Evolutionary conservation across 2,113 vertebrate species (phyloP).

Genomic region (Austrofundulus limnaeus): DNA sequence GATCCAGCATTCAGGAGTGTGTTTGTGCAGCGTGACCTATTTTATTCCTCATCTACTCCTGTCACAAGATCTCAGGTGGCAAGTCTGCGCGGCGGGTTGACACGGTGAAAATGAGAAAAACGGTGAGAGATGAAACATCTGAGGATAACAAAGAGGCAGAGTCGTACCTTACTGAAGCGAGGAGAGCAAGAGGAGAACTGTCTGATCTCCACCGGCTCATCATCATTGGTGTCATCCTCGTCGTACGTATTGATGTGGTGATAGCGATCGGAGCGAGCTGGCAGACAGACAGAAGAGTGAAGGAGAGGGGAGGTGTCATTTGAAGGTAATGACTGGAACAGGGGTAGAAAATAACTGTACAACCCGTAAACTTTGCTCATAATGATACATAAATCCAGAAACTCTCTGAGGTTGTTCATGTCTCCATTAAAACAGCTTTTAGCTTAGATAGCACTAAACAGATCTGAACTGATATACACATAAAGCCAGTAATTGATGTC

Average conservation of each 20-base stretch:
- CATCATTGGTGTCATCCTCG: conserved; percentile 92
- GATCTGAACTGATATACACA: no score
- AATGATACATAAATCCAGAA: conserved; percentile 6
- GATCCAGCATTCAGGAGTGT: conserved; percentile 11
- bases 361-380: conserved; percentile 19
- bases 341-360: conserved; percentile 11
- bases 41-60: conserved; percentile 17
- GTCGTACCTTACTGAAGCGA: conserved; percentile 90
- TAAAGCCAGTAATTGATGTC: no score
- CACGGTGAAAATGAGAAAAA: neutral
- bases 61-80: conserved; percentile 7
- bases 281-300: neutral
- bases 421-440: no score
- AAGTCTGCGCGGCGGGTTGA: conserved; percentile 9
- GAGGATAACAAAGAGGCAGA: conserved; percentile 6
- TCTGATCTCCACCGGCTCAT: conserved; percentile 92
- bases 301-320: conserved; percentile 16
- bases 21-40: conserved; percentile 22
- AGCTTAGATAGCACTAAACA: no score
- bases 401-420: conserved; percentile 25
- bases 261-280: conserved; percentile 91
- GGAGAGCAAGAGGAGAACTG: conserved; percentile 94
- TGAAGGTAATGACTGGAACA: conserved; percentile 11
- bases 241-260: conserved; percentile 91
- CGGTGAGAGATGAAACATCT: conserved; percentile 14